Evolutionary conservation across 2,113 vertebrate genomes (phyloP), one percentile per base, ranked within the genome.

Genomic region (Nothoprocta pentlandii): DNA sequence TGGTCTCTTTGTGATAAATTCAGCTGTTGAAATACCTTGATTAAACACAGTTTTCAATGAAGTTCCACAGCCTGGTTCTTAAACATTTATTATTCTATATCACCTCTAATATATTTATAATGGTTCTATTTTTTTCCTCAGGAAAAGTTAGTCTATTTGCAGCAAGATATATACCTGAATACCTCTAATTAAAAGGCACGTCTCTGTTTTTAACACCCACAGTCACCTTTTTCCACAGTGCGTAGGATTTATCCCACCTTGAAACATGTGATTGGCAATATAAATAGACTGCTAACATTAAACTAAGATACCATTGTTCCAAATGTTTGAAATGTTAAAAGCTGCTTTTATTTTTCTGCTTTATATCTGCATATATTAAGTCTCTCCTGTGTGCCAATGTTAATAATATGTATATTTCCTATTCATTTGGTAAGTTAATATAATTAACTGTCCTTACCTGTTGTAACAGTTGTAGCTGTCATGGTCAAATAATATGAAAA

Each of bases 21-120:
- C 89, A 89, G 39, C 67, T 49, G 5, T 71, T 97, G 95, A 78
- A 95, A 92, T 32, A 89, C 56, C 42, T 92, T 88, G 34, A 91
- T 94, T 93, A 87, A 97, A 94, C 89, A 23, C 2, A 46, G 17
- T 95, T 94, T 97, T 93, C 68, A 94, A 56, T 75, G 56, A 96
- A 85, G 83, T 41, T 78, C 17, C 56, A 85, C 88, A 94, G 78
- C 32, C 51, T 86, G 95, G 59, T 92, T 86, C 78, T 97, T 93
- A 96, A 95, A 83, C 47, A 56, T 68, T n/a, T 95, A 90, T 95
- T 87, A 85, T 94, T 95, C 83, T 67, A 2, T 85, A 82, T 95
- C 47, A 92, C 16, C 51, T 32, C 12, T 44, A 39, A 70, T 77
- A 77, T 53, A 46, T 75, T 68, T 51, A 89, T 59, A 93, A 85